phyloP scores from a whole-genome alignment of 2,888 invertebrate genomes.

The Cephus spinipes region DNA sequence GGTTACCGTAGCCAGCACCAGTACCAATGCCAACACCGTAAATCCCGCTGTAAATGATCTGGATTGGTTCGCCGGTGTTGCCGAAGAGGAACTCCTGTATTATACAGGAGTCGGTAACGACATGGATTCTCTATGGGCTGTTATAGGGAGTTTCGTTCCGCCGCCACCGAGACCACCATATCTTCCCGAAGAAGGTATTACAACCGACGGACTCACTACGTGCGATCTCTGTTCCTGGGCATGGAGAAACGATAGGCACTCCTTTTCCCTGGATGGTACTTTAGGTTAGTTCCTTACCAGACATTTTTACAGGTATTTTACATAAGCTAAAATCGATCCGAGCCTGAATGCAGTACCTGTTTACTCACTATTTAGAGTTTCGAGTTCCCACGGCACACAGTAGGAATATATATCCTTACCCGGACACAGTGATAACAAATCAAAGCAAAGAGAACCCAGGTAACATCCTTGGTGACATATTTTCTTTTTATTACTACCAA shows the following conservation, averaged over 20 bases:
- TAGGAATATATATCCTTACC: background rate
- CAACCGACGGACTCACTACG: conserved; percentile 78
- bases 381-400: background rate
- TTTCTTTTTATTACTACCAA: background rate
- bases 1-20: conserved; percentile 51
- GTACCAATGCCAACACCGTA: conserved; percentile 46
- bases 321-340: background rate
- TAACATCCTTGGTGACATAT: background rate
- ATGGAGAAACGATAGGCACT: conserved; percentile 71
- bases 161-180: conserved; percentile 77
- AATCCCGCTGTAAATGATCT: conserved; percentile 58
- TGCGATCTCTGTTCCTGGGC: conserved; percentile 83
- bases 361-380: background rate
- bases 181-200: conserved; percentile 72
- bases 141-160: conserved; percentile 71
- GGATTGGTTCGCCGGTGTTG: conserved; percentile 64
- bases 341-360: background rate
- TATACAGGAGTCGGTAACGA: conserved; percentile 60
- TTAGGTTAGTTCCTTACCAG: conserved; percentile 68
- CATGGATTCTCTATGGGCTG: conserved; percentile 63
- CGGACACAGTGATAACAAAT: background rate
- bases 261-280: conserved; percentile 71
- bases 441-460: background rate
- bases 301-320: background rate
- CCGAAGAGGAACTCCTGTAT: conserved; percentile 63